phyloP scores from a whole-genome alignment of 2,113 vertebrate genomes.

The Calyptommatus sinebrachiatus region DNA sequence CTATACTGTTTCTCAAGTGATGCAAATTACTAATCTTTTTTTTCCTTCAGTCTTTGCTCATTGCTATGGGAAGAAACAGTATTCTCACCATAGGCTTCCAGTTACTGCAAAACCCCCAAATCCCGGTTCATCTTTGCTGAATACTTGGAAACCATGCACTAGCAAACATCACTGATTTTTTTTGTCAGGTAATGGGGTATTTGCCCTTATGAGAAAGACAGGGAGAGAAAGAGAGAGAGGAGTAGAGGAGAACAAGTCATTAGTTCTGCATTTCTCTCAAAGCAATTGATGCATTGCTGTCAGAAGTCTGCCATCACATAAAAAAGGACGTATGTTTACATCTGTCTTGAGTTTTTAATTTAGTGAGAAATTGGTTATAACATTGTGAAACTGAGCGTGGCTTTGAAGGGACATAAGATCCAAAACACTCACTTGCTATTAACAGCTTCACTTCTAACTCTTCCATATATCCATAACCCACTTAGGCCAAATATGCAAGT shows the following conservation, averaged over 20 bases:
- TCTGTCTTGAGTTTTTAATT: slow-evolving; percentile 66
- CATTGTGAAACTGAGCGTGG: slow-evolving; percentile 47
- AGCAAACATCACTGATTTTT: slow-evolving; percentile 73
- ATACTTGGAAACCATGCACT: slow-evolving; percentile 76
- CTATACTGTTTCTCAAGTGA: slow-evolving; percentile 71
- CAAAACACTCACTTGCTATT: slow-evolving; percentile 61
- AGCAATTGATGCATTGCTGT: slow-evolving; percentile 64
- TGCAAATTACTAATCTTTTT: slow-evolving; percentile 70
- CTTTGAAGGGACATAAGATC: slow-evolving; percentile 61
- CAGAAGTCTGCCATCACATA: slow-evolving; percentile 53
- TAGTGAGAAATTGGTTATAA: slow-evolving; percentile 58
- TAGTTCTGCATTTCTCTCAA: slow-evolving; percentile 63
- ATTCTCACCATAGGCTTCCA: slow-evolving; percentile 70
- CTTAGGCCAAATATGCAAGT: slow-evolving; percentile 54
- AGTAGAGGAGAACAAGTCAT: slow-evolving; percentile 59
- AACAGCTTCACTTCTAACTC: slow-evolving; percentile 64
- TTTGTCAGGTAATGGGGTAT: slow-evolving; percentile 71
- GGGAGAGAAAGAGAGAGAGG: slow-evolving; percentile 51
- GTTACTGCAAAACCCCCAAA: slow-evolving; percentile 70
- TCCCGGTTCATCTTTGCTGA: slow-evolving; percentile 68
- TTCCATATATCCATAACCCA: slow-evolving; percentile 54
- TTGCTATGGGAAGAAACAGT: slow-evolving; percentile 73
- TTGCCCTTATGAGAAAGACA: slow-evolving; percentile 66
- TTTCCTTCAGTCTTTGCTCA: slow-evolving; percentile 68
- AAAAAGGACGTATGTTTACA: slow-evolving; percentile 56